Conservation (phyloP, 2,113 vertebrate species). For the Heptranchias perlo region DNA sequence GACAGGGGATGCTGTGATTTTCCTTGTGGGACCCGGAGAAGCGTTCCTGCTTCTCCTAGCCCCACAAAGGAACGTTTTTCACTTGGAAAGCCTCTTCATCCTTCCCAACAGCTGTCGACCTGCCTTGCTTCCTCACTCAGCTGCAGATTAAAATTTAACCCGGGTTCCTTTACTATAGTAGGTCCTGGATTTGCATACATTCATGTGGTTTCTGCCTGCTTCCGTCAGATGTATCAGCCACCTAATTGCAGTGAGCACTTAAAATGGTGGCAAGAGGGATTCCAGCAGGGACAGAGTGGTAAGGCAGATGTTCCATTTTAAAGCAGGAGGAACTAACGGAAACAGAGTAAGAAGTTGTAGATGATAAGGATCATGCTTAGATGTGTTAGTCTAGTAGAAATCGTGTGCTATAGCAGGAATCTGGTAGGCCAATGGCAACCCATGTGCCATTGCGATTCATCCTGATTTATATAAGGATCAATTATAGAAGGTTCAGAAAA, state of each 20-base stretch:
- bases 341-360: too few relatives aligned
- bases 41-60: neutral
- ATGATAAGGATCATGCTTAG: too few relatives aligned
- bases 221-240: neutral
- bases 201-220: neutral
- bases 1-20: neutral
- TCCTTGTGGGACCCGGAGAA: neutral
- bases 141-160: neutral
- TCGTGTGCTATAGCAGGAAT: too few relatives aligned
- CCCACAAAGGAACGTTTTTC: neutral
- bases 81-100: neutral
- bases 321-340: too few relatives aligned
- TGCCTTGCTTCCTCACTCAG: neutral
- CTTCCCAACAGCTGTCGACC: neutral
- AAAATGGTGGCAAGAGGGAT: neutral
- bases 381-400: too few relatives aligned
- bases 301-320: neutral
- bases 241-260: neutral
- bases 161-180: neutral
- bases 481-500: too few relatives aligned
- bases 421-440: too few relatives aligned
- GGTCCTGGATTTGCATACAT: neutral
- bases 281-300: neutral
- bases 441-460: too few relatives aligned
- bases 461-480: too few relatives aligned